These are phyloP conservation scores for Nephrotoma guestfalica DNA, from an alignment of 2,888 invertebrate genomes.

Conservation along the genomic window DNA sequence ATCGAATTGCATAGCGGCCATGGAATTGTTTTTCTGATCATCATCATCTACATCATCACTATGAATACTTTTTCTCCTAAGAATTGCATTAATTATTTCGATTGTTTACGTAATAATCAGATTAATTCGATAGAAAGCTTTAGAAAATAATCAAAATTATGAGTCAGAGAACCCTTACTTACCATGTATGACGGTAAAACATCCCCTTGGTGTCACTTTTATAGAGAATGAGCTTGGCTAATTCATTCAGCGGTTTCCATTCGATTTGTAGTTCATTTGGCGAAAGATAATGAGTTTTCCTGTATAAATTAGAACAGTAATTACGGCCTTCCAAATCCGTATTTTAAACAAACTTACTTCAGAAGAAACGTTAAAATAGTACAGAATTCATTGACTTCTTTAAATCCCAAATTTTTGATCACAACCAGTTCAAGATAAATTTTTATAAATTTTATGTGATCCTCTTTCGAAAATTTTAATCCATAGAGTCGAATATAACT, in stretches of 20 bases:
- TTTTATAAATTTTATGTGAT: constrained; percentile 70
- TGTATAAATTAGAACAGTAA: constrained; percentile 24
- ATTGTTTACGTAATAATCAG: not conserved
- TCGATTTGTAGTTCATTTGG: constrained; percentile 66
- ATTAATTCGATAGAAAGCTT: not conserved
- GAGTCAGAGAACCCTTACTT: constrained; percentile 7
- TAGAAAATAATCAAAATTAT: not conserved
- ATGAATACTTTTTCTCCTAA: not conserved
- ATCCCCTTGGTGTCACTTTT: constrained; percentile 13
- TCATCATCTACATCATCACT: not conserved
- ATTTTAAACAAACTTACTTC: constrained; percentile 10
- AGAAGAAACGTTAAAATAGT: constrained; percentile 11
- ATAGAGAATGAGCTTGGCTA: constrained; percentile 14
- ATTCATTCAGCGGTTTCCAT: constrained; percentile 68
- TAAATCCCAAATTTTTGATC: constrained; percentile 54
- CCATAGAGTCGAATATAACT: constrained; percentile 79
- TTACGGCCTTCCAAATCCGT: not conserved
- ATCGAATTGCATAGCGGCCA: not conserved
- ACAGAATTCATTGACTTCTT: constrained; percentile 24
- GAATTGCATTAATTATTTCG: not conserved
- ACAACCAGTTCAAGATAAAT: constrained; percentile 61
- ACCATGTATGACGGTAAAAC: constrained; percentile 14
- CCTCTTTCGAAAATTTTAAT: constrained; percentile 76
- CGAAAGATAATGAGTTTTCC: constrained; percentile 60
- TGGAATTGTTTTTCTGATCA: not conserved